A percentile compares a stretch with the other conserved stretches of the same genome.
Conservation (phyloP, 2,113 vertebrate genomes). For the Ceyx margarethae region DNA sequence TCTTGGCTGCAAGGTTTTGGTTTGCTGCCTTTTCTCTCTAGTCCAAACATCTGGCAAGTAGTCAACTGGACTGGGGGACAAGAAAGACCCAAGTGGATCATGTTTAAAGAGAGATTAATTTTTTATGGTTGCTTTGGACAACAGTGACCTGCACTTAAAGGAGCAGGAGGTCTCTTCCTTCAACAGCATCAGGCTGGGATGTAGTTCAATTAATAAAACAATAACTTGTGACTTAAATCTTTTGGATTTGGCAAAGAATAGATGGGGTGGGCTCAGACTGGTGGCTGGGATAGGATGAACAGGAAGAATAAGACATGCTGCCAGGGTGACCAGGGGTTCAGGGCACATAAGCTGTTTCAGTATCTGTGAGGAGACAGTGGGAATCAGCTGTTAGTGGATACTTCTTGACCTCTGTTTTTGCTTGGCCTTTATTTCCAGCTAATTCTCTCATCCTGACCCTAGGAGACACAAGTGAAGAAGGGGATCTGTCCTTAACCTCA, state of each 20-base stretch:
- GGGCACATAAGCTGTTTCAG: neutral
- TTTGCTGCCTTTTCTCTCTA: neutral
- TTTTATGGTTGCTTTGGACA: neutral
- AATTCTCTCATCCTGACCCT: neutral
- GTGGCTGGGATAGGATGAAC: neutral
- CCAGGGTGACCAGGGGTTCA: neutral
- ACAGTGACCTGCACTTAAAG: neutral
- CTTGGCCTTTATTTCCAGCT: neutral
- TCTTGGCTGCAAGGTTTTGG: neutral
- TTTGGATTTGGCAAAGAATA: neutral
- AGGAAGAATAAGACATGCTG: neutral
- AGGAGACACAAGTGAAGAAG: neutral
- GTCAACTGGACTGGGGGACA: neutral
- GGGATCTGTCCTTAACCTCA: neutral
- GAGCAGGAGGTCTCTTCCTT: neutral
- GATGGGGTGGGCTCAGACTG: neutral
- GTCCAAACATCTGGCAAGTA: neutral
- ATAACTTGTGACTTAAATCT: neutral
- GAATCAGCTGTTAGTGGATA: neutral
- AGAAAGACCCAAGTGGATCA: neutral
- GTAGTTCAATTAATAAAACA: neutral
- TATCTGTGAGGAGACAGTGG: neutral
- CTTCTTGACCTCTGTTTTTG: neutral
- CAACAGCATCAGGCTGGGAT: neutral
- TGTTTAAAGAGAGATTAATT: neutral